Base-by-base conservation (phyloP, 92 coral and sea anemone species). In the Zoanthus gigantus region DNA sequence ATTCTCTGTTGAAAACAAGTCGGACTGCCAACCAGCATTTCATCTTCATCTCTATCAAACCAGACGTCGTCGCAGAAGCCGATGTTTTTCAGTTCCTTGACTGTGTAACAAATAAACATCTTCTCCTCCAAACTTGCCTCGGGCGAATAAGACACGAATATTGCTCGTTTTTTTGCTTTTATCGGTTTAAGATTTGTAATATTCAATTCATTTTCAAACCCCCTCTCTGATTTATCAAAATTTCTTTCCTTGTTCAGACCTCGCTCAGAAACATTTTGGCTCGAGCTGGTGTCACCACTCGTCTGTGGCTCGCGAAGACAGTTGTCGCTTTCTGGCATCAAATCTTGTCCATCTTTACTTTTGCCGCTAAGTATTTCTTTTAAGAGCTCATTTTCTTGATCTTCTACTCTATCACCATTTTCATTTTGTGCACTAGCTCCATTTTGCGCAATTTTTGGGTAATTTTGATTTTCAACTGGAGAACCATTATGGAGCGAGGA, bases 21-120 rank as follows among this genome's bases (percentile, higher is more conserved):
- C 17, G 98, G 95, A 50, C 91, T 95, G 15, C 77, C 71, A 0
- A 60, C 72, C 11, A 86, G 78, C 32, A 44, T 81, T 31, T 93
- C 98, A 50, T 96, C 99, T 84, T 95, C 98, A 58, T 96, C 99
- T 84, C 93, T 96, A 68, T 96, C 99, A 83, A 96, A 96, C 99
- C 99, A 96, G 37, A 96, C 89, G 45, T 96, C 99, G 58, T 96
- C 98, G 78, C 96, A 83, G 83, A 95, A 96, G 23, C 99, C 99
- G 30, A 96, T 88, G 46, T 90, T 90, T 89, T 93, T 95, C 16
- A 96, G 94, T 85, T 96, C 99, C 63, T 88, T 92, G 47, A 95
- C 86, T 18, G 92, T 95, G 82, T 96, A 95, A 46, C 93, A 88
- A 16, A 96, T 88, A 31, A 96, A 87, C 86, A 94, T 95, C 69